Base-by-base conservation (phyloP, 1,140 invertebrate genomes). In the Nasonia longicornis region DNA sequence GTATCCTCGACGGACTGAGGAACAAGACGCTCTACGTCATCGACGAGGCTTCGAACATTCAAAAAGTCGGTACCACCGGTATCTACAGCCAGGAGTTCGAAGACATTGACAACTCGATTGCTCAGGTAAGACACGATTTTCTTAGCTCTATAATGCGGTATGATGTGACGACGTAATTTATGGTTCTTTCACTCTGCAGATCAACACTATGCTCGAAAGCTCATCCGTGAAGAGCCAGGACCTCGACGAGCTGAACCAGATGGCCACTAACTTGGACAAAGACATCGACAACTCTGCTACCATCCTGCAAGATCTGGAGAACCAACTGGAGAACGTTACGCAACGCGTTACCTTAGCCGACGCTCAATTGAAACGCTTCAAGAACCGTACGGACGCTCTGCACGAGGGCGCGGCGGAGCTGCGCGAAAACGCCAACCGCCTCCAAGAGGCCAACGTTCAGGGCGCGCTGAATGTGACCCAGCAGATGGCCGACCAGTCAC, bases 11-110 rank as follows among this genome's bases (percentile, higher is more conserved):
- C 82, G 94, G 95, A 72, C 91, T 97, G 6, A 91, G 92, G 87
- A 93, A 94, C 77, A 93, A 95, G 86, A 97, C 96, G 0, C 88
- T 93, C 11, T 90, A 91, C 48, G 93, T 98, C 1, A 96, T 99
- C 45, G 92, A 94, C 31, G 93, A 95, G 72, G 97, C 97, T n/a
- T 95, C 95, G 79, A 94, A 96, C 86, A 98, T 99, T 73, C 97
- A 98, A 87, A 94, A 96, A 84, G 95, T 96, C 79, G 98, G 98
- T 71, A 96, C 97, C 11, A 96, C 97, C 16, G 97, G 97, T 67
- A 97, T 97, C 0, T 99, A 99, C 86, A 97, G 97, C 4, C 93
- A 95, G 85, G 96, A 98, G 89, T 99, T 99, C 91, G 95, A 96
- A 84, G 93, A 94, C 83, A 97, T 99, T 94, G 95, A 98, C 85